Base-by-base conservation (phyloP, 2,888 invertebrate species). In the Euzophera pinguis region DNA sequence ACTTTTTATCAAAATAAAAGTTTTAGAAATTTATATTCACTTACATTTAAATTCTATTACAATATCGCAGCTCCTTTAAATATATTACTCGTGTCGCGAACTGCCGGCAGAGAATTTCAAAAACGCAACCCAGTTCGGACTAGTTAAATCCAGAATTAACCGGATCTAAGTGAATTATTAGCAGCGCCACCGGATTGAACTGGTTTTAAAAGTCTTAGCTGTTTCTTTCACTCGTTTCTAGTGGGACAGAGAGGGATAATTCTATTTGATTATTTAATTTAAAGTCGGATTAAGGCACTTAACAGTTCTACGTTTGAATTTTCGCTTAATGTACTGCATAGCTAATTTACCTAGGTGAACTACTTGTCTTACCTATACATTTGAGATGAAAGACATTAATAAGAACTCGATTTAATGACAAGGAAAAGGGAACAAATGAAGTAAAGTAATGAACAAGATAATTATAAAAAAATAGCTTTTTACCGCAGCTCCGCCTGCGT, bases 151-250 rank as follows among this genome's bases (percentile, higher is more conserved):
- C 43, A 58, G 63, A 64, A 66, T 66, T 71, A 64, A 57, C 43
- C 53, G 62, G 63, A 60, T 67, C 62, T 61, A 59, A 54, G 55
- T 64, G 66, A 68, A 57, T 69, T 70, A 69, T 64, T 47, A 59
- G 57, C 51, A 56, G 53, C 58, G 52, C 61, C 55, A 60, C 58
- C 55, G 60, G 62, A 63, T 62, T 56, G 56, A 54, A 56, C 59
- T 54, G 32, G 56, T 56, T 56, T 56, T 45, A 32, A 45, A 58
- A 55, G 50, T 60, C 58, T 63, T 63, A 61, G 62, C 63, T 59
- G 61, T 61, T 62, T 65, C 63, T 61, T 65, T 65, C n/a, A n/a
- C n/a, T 61, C 37, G 37, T 29, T 22, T 53, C 6, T 32, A 45
- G 32, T 45, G 45, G 45, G 14, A 32, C 45, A 45, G 22, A 29